Evolutionary conservation across 2,888 invertebrate species (phyloP).

Genomic region (Cerastis leucographa): DNA sequence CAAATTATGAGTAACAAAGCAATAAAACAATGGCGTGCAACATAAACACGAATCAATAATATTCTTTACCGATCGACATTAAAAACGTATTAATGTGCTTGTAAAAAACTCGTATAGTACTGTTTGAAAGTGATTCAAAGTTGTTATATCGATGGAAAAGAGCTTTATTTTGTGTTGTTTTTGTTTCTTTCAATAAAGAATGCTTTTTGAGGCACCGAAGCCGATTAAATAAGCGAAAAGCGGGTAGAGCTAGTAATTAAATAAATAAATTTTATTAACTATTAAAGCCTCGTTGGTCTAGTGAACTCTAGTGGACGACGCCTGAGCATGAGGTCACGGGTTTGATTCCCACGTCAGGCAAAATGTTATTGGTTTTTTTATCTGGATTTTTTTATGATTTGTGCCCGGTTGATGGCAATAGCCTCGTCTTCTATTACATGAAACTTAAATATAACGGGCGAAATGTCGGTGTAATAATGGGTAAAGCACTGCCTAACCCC

Average conservation of each 20-base stretch:
- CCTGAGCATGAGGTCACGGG: not conserved
- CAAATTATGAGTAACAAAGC: slow-evolving; percentile 27
- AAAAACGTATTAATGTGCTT: slow-evolving; percentile 35
- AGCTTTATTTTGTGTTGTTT: not conserved
- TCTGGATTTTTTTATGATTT: no score
- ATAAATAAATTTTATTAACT: not conserved
- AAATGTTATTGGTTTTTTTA: not conserved
- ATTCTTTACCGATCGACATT: slow-evolving; percentile 27
- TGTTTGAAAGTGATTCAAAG: slow-evolving; percentile 5
- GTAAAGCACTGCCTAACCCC: not conserved
- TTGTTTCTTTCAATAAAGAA: not conserved
- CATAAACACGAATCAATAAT: slow-evolving; percentile 36
- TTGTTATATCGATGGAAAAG: slow-evolving; percentile 21
- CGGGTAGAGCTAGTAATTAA: not conserved
- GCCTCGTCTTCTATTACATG: no score
- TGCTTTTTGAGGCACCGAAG: not conserved
- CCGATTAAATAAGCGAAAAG: not conserved
- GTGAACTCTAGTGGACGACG: not conserved
- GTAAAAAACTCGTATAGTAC: slow-evolving; percentile 19
- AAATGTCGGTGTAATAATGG: not conserved
- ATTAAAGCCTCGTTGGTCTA: not conserved
- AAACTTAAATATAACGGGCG: no score
- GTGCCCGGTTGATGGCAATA: no score
- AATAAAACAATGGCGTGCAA: slow-evolving; percentile 56
- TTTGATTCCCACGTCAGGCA: not conserved